Percentiles rank a stretch among this genome's conserved stretches.
Conservation (phyloP, 2,797 vertebrate species). For the Paguma larvata region DNA sequence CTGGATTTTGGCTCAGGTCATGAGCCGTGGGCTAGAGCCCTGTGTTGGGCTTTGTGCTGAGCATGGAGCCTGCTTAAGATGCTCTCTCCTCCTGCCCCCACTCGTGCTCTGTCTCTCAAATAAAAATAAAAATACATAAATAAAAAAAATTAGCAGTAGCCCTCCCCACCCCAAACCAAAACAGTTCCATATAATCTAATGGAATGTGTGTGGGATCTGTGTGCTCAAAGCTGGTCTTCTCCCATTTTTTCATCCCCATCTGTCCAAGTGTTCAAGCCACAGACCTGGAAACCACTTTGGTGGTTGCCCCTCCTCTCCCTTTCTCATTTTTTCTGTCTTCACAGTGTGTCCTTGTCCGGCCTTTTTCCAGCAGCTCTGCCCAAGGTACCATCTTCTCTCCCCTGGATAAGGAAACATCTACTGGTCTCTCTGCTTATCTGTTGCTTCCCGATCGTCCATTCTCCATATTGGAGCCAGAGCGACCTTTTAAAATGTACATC, state of each 20-base stretch:
- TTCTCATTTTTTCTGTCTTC: not conserved
- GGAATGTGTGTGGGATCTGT: not conserved
- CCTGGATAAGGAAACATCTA: not conserved
- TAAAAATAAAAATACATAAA: not conserved
- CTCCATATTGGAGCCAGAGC: not conserved
- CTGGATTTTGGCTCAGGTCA: too few species aligned
- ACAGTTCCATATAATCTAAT: not conserved
- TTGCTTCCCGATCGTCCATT: not conserved
- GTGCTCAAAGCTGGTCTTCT: not conserved
- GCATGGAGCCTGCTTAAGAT: too few species aligned
- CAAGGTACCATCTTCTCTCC: not conserved
- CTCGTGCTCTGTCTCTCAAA: too few species aligned
- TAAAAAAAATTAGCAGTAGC: not conserved
- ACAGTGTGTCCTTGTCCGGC: not conserved
- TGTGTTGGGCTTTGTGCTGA: too few species aligned
- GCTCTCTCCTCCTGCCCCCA: too few species aligned
- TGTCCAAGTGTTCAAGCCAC: not conserved
- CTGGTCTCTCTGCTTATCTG: not conserved
- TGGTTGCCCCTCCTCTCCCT: not conserved
- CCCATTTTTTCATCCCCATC: not conserved
- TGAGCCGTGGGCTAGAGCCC: too few species aligned
- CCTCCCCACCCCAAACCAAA: not conserved
- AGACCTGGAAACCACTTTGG: not conserved
- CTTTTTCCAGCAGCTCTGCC: not conserved
- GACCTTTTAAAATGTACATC: not conserved